Evolutionary conservation across 2,888 invertebrate species (phyloP).

Genomic region (Agonopterix subpropinquella): DNA sequence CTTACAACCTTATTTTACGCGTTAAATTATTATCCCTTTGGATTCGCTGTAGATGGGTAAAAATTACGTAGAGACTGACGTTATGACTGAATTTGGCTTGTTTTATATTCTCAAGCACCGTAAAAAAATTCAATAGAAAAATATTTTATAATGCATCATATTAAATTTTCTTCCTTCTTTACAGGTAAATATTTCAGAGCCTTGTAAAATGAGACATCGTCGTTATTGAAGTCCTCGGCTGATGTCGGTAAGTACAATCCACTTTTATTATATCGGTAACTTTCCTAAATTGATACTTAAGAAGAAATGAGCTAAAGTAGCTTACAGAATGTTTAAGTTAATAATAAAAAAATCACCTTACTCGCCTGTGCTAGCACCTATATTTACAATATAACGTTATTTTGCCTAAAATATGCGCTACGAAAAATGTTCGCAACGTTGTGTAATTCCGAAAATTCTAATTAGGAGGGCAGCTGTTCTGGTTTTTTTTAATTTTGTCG

Average conservation of each 20-base stretch:
- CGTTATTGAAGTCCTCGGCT: not conserved
- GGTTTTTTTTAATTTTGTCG: constrained; percentile 58
- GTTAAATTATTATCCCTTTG: no score
- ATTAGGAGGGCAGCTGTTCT: constrained; percentile 64
- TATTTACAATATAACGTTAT: constrained; percentile 12
- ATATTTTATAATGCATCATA: not conserved
- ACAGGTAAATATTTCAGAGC: constrained; percentile 1
- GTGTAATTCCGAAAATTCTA: constrained; percentile 70
- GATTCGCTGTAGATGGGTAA: no score
- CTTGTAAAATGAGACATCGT: not conserved
- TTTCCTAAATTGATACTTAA: constrained; percentile 2
- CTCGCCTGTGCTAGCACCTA: constrained; percentile 4
- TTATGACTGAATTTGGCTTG: not conserved
- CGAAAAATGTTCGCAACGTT: constrained; percentile 36
- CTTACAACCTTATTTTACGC: no score
- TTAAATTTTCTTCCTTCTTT: not conserved
- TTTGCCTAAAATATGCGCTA: constrained; percentile 29
- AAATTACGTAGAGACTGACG: no score
- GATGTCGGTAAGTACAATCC: not conserved
- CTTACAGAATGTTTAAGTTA: not conserved
- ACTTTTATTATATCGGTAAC: constrained; percentile 3
- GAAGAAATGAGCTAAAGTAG: constrained; percentile 1
- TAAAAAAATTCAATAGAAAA: not conserved
- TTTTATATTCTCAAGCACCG: no score
- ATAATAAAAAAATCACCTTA: constrained; percentile 5